Percentiles rank a stretch among this genome's conserved stretches.
These are phyloP conservation scores for Stratiomys singularior DNA, from an alignment of 2,888 invertebrate species.

Conservation along the genomic window DNA sequence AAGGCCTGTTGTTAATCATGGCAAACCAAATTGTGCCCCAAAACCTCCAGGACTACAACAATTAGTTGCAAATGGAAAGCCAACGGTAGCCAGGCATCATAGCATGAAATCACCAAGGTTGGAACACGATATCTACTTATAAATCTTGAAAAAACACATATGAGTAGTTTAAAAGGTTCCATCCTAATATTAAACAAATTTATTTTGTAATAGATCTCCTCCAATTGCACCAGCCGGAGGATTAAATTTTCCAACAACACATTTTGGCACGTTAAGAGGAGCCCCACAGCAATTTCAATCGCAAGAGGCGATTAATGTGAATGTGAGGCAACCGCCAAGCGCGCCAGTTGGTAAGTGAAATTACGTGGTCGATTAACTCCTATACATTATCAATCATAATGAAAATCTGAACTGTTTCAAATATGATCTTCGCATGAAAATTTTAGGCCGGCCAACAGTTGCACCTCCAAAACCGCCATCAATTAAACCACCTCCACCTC, in stretches of 20 bases:
- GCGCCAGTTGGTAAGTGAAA: constrained; percentile 62
- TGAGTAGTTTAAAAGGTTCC: neutral
- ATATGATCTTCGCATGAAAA: neutral
- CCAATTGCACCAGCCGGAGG: constrained; percentile 61
- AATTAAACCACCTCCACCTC: constrained; percentile 65
- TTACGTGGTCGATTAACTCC: neutral
- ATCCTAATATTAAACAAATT: neutral
- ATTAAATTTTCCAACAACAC: constrained; percentile 60
- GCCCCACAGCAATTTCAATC: constrained; percentile 60
- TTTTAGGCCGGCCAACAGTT: constrained; percentile 62
- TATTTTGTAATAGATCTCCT: constrained; percentile 60
- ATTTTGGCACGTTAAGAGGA: constrained; percentile 64
- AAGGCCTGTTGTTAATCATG: constrained; percentile 70
- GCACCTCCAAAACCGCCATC: constrained; percentile 62
- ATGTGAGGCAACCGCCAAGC: constrained; percentile 61
- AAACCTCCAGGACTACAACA: constrained; percentile 76
- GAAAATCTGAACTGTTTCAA: no score
- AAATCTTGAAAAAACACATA: neutral
- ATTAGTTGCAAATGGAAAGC: constrained; percentile 62
- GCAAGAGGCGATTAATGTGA: constrained; percentile 59
- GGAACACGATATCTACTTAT: constrained; percentile 49
- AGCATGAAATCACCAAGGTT: constrained; percentile 85
- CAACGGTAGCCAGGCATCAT: constrained; percentile 77
- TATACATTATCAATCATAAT: constrained; percentile 26
- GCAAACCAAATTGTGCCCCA: constrained; percentile 86